Conservation (phyloP, 2,888 invertebrate species). For the Ophion ventricosus region DNA sequence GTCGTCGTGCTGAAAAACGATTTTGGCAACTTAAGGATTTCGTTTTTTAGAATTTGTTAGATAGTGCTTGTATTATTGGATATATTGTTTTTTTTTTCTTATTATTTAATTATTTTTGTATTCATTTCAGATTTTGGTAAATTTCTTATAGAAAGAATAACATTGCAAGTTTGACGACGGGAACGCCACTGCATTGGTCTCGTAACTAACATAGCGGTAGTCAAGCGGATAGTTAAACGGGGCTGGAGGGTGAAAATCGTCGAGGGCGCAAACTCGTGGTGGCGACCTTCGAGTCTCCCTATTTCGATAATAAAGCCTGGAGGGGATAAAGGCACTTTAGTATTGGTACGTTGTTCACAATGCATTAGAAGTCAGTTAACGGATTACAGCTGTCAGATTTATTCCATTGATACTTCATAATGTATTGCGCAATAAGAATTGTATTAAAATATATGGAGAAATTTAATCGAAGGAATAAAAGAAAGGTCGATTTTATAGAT, state of each 20-base stretch:
- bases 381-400: not conserved
- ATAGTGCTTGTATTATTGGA: not conserved
- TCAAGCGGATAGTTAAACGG: not conserved
- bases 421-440: not conserved
- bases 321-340: not conserved
- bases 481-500: no score
- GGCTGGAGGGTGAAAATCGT: conserved; percentile 29
- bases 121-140: not conserved
- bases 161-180: conserved; percentile 4
- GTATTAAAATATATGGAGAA: not conserved
- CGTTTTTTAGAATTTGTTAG: not conserved
- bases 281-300: conserved; percentile 8
- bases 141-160: conserved; percentile 5
- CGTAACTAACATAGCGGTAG: conserved; percentile 14
- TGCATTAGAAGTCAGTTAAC: not conserved
- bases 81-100: not conserved
- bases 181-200: conserved; percentile 32
- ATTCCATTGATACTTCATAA: not conserved
- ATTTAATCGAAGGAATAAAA: not conserved
- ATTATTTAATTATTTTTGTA: not conserved
- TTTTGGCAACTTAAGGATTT: not conserved
- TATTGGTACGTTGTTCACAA: not conserved
- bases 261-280: conserved; percentile 55
- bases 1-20: not conserved
- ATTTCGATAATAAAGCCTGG: not conserved